Base-by-base conservation (phyloP, 2,797 vertebrate species). In the Gobionotothen gibberifrons region DNA sequence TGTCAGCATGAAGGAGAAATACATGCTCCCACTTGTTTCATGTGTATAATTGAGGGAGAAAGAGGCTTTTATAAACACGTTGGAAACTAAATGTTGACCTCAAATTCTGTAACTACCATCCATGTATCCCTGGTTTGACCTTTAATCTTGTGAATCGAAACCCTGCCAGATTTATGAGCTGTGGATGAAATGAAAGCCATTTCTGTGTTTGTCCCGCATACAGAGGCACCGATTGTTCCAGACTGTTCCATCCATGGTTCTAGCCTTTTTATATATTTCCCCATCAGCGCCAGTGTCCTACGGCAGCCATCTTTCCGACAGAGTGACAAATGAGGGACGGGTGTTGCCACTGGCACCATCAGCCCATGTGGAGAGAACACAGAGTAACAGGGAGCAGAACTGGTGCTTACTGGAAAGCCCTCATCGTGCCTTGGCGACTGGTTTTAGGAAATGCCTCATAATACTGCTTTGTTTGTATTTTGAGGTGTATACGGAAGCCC, bases 311-410 rank as follows among this genome's bases (percentile, higher is more conserved):
- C 70, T 81, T 70, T 74, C 80, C 82, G 77, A 90, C 85, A 86
- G 62, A 68, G 69, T 84, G 81, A 90, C 89, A 79, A 82, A 90
- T 76, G 81, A 82, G 87, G 86, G 81, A 63, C 52, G 8, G 32
- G 32, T 36, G 82, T 84, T 71, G 72, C 81, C 84, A 81, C 69
- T 72, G 86, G 85, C 84, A 76, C 81, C 80, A 52, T 72, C 69
- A 36, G 69, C 78, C 82, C 59, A 56, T 75, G 81, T 73, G 79
- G 71, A 80, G 81, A 79, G 72, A 68, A 82, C 77, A 75, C 64
- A 65, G 77, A 65, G 74, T 89, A 84, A 84, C 44, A 72, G 78
- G 63, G 84, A 81, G 73, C 80, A 62, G 68, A 64, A 54, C 79
- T 69, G 74, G 78, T 57, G 68, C 72, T 83, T 76, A 81, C 84